phyloP scores from a whole-genome alignment of 2,113 vertebrate genomes.

The rabbit (Oryctolagus cuniculus) region mOryCun1.1 NC_091434.1:84319001-84319500 shows the following conservation, averaged over 20 bases:
- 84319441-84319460: not conserved
- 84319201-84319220: slow-evolving; percentile 19
- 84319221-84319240: slow-evolving; percentile 18
- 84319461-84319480: slow-evolving; percentile 35
- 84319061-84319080: slow-evolving; percentile 31
- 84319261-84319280: slow-evolving; percentile 71
- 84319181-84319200: slow-evolving; percentile 57
- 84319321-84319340: slow-evolving; percentile 28
- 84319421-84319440: slow-evolving; percentile 28
- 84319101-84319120: not conserved
- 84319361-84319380: not conserved
- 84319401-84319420: not conserved
- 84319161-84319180: slow-evolving; percentile 68
- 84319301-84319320: slow-evolving; percentile 45
- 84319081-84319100: slow-evolving; percentile 9
- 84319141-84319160: slow-evolving; percentile 37
- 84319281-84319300: slow-evolving; percentile 67
- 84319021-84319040: not conserved
- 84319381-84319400: not conserved
- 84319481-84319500: slow-evolving; percentile 22
- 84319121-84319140: not conserved
- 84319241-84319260: slow-evolving; percentile 56
- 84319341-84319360: not conserved
- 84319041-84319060: not conserved
- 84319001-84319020: slow-evolving; percentile 1